Conservation (phyloP, 2,113 vertebrate species). For the Acrocephalus arundinaceus region DNA sequence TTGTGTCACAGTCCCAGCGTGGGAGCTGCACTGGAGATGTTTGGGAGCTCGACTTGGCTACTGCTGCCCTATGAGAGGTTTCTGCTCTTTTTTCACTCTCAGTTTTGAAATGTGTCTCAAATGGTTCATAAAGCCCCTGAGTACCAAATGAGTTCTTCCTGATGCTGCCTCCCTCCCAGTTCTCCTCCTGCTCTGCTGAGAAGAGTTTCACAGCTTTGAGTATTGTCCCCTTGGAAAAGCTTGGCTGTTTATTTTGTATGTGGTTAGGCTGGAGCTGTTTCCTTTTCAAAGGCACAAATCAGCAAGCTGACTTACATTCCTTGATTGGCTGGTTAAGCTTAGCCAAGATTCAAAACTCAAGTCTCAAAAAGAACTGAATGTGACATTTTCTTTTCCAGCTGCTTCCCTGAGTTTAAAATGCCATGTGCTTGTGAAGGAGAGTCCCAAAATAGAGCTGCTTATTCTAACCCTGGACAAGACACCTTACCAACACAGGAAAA, state of each 20-base stretch:
- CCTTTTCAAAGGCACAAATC: not conserved
- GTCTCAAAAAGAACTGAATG: not conserved
- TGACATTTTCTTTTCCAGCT: constrained; percentile 26
- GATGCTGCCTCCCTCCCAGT: not conserved
- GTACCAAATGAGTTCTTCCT: not conserved
- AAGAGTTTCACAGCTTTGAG: not conserved
- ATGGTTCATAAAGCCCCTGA: not conserved
- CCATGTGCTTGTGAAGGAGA: rapidly evolving
- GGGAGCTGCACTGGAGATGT: not conserved
- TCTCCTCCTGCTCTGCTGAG: not conserved
- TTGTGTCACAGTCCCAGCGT: not conserved
- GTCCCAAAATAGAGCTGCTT: not conserved
- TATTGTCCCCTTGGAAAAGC: not conserved
- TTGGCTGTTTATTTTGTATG: not conserved
- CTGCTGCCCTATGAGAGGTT: not conserved
- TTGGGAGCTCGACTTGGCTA: constrained; percentile 36
- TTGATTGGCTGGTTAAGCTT: not conserved
- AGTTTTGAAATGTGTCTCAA: not conserved
- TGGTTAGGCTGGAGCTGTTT: not conserved
- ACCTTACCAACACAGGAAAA: not conserved
- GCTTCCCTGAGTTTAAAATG: constrained; percentile 9
- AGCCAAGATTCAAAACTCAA: constrained; percentile 3
- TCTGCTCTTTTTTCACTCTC: constrained; percentile 2
- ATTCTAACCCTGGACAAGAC: not conserved
- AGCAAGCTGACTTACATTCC: not conserved